These are phyloP conservation scores for Cyphomyrus plagiostoma DNA, from an alignment of 2,113 vertebrate species.

Conservation along the genomic window DNA sequence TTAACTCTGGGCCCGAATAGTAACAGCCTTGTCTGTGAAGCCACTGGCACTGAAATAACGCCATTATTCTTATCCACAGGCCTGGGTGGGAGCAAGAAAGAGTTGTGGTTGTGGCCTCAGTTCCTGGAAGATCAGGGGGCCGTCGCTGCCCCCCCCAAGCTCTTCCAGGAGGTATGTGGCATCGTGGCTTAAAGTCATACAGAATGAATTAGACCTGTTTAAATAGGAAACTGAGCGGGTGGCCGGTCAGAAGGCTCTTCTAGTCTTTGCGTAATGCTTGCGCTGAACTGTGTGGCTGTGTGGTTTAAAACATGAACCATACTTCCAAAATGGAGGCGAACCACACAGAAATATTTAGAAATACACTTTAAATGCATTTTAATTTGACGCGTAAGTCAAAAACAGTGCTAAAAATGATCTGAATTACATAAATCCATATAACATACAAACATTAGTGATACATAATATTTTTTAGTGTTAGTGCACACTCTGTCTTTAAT, in stretches of 20 bases:
- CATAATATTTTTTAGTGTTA: background rate
- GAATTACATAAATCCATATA: background rate
- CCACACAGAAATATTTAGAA: background rate
- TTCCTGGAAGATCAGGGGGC: slow-evolving; percentile 88
- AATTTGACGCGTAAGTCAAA: background rate
- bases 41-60: background rate
- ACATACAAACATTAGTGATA: background rate
- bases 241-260: background rate
- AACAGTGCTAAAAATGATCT: background rate
- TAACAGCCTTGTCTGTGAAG: background rate
- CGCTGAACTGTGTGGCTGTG: background rate
- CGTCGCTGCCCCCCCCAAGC: slow-evolving; percentile 76
- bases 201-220: background rate
- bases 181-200: background rate
- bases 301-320: background rate
- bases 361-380: background rate
- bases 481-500: background rate
- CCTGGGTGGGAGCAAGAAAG: slow-evolving; percentile 71
- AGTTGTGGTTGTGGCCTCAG: slow-evolving; percentile 83
- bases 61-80: slow-evolving; percentile 47
- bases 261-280: background rate
- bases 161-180: slow-evolving; percentile 82
- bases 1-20: background rate
- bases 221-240: background rate
- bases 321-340: background rate